Percentiles rank a stretch among this genome's conserved stretches.
phyloP scores from a whole-genome alignment of 2,888 invertebrate genomes.

The Hartigia nigra region DNA sequence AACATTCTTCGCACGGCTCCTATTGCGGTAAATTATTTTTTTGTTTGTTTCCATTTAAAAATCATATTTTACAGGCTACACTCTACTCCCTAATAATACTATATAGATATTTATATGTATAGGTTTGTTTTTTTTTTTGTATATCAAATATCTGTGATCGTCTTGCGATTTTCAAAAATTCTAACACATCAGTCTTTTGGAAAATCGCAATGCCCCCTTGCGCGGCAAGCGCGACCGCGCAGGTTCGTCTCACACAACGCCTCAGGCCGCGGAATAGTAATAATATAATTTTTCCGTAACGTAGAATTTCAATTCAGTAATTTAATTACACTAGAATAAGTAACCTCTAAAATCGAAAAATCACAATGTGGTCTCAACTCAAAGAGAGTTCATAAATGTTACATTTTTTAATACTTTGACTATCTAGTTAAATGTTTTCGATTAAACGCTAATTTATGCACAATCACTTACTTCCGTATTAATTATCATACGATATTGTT shows the following conservation, averaged over 20 bases:
- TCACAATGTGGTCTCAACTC: slow-evolving; percentile 50
- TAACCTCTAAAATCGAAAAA: slow-evolving; percentile 48
- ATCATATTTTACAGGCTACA: slow-evolving; percentile 62
- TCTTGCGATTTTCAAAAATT: slow-evolving; percentile 40
- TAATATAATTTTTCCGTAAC: slow-evolving; percentile 9
- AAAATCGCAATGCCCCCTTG: slow-evolving; percentile 35
- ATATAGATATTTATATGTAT: slow-evolving; percentile 37
- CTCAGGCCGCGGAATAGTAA: slow-evolving; percentile 1
- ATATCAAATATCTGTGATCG: slow-evolving; percentile 15
- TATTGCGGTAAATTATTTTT: slow-evolving; percentile 13
- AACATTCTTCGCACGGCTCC: slow-evolving; percentile 14
- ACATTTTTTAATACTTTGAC: slow-evolving; percentile 46
- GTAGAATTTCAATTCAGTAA: slow-evolving; percentile 31
- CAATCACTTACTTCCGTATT: slow-evolving; percentile 46
- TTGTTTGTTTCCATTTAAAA: slow-evolving; percentile 40
- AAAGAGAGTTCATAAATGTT: slow-evolving; percentile 23
- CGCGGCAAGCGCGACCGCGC: background rate
- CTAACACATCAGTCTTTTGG: slow-evolving; percentile 36
- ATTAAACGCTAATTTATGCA: slow-evolving; percentile 58
- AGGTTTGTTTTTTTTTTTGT: slow-evolving; percentile 24
- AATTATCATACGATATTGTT: slow-evolving; percentile 32
- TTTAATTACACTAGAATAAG: slow-evolving; percentile 39
- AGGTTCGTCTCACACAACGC: slow-evolving; percentile 2
- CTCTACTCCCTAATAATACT: slow-evolving; percentile 65
- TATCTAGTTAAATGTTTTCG: slow-evolving; percentile 45